Conservation (phyloP, 2,113 vertebrate genomes). For the Potamarius usumacintae region DNA sequence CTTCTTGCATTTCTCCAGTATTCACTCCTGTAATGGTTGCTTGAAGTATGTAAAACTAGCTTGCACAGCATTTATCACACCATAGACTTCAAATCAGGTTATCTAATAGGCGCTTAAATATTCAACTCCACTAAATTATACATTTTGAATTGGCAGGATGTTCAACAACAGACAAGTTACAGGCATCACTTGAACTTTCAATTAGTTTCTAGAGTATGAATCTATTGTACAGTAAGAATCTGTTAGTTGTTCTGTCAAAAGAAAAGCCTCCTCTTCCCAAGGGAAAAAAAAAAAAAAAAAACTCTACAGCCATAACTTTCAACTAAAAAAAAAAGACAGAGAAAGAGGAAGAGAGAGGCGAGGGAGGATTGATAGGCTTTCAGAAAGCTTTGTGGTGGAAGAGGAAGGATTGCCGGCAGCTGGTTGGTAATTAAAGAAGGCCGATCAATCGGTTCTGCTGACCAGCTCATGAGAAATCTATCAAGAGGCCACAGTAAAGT, state of each 20-base stretch:
- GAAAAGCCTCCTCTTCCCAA: neutral
- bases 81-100: neutral
- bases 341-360: conserved; percentile 16
- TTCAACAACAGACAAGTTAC: conserved; percentile 14
- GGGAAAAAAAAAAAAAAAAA: neutral
- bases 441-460: conserved; percentile 75
- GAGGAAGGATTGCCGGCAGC: conserved; percentile 62
- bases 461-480: conserved; percentile 75
- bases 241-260: neutral
- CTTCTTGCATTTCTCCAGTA: neutral
- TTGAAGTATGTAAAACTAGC: conserved; percentile 2
- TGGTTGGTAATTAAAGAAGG: conserved; percentile 77
- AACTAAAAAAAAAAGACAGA: neutral
- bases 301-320: neutral
- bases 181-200: conserved; percentile 22
- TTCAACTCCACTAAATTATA: conserved; percentile 31
- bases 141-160: conserved; percentile 9
- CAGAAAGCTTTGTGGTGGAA: conserved; percentile 53
- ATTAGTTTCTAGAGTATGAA: neutral
- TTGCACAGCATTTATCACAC: neutral
- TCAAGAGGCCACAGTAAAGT: conserved; percentile 74
- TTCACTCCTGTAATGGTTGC: conserved; percentile 1
- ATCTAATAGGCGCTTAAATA: conserved; percentile 22
- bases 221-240: neutral
- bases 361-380: conserved; percentile 55